Percentiles rank a stretch among this genome's conserved stretches.
Conservation (phyloP, 2,888 invertebrate species). For the Galeopsomyia nigrocyanea region DNA sequence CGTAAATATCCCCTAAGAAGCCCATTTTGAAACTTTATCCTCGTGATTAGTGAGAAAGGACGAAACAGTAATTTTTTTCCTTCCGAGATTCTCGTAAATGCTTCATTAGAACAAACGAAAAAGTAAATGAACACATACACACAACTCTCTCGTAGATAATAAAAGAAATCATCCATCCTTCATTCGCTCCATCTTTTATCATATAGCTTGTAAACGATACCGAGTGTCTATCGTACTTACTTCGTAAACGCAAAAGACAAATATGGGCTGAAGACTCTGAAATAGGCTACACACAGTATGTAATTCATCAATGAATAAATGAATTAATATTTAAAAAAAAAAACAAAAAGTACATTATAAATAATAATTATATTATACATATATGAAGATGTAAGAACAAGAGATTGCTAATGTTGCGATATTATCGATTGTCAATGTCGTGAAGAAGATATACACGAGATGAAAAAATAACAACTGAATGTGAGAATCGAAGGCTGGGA, state of each 20-base stretch:
- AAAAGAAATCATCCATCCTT: constrained; percentile 44
- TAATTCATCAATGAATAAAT: constrained; percentile 42
- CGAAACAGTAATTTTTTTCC: constrained; percentile 1
- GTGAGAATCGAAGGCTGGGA: constrained; percentile 9
- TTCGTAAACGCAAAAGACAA: constrained; percentile 53
- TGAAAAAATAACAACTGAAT: neutral
- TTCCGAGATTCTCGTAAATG: constrained; percentile 10
- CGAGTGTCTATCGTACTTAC: constrained; percentile 60
- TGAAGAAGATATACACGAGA: neutral
- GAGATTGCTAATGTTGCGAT: constrained; percentile 48
- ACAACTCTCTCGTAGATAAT: constrained; percentile 8
- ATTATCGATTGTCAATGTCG: constrained; percentile 41
- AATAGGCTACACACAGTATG: constrained; percentile 16
- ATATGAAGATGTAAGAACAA: constrained; percentile 33
- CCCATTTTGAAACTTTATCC: neutral
- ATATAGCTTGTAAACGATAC: constrained; percentile 54
- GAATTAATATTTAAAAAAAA: constrained; percentile 49
- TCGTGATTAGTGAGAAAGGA: constrained; percentile 13
- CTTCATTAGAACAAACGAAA: neutral
- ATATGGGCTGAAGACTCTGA: constrained; percentile 34
- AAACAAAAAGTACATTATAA: constrained; percentile 53
- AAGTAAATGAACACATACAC: neutral
- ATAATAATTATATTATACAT: constrained; percentile 45
- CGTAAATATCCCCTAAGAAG: constrained; percentile 12
- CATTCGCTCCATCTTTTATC: constrained; percentile 52